These are phyloP conservation scores for Cyprinus carpio DNA, from an alignment of 2,113 vertebrate genomes.

Conservation along the genomic window DNA sequence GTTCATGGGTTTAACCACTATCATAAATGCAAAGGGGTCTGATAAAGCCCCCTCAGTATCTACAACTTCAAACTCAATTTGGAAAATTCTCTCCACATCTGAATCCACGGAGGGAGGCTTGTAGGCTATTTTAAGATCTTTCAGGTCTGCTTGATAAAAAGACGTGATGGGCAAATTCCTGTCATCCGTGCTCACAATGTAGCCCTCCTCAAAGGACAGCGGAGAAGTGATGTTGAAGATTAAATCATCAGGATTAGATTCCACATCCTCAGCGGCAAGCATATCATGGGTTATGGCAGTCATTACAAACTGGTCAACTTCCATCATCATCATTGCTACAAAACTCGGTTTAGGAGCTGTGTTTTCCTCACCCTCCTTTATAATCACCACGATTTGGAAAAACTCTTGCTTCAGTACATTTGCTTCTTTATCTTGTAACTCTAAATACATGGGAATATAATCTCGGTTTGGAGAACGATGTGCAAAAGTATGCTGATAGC, in stretches of 20 bases:
- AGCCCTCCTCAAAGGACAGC: slow-evolving; percentile 85
- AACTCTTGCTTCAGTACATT: slow-evolving; percentile 86
- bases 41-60: slow-evolving; percentile 93
- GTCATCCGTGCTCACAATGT: slow-evolving; percentile 93
- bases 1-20: slow-evolving; percentile 97
- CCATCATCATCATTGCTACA: slow-evolving; percentile 97
- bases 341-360: slow-evolving; percentile 91
- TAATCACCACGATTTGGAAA: slow-evolving; percentile 90
- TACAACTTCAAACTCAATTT: slow-evolving; percentile 90
- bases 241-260: slow-evolving; percentile 82
- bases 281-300: slow-evolving; percentile 90
- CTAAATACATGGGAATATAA: slow-evolving; percentile 91
- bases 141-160: slow-evolving; percentile 89
- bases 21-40: slow-evolving; percentile 93
- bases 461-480: slow-evolving; percentile 88
- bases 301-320: slow-evolving; percentile 95
- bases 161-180: slow-evolving; percentile 89
- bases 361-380: slow-evolving; percentile 86
- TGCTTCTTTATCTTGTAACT: slow-evolving; percentile 79
- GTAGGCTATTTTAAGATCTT: slow-evolving; percentile 91
- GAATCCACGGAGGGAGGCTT: slow-evolving; percentile 88
- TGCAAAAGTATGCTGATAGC: slow-evolving; percentile 85
- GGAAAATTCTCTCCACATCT: slow-evolving; percentile 85
- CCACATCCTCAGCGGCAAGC: slow-evolving; percentile 89
- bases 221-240: slow-evolving; percentile 92